Conservation (phyloP, 1,140 invertebrate species). For the Paramacrobiotus metropolitanus region DNA sequence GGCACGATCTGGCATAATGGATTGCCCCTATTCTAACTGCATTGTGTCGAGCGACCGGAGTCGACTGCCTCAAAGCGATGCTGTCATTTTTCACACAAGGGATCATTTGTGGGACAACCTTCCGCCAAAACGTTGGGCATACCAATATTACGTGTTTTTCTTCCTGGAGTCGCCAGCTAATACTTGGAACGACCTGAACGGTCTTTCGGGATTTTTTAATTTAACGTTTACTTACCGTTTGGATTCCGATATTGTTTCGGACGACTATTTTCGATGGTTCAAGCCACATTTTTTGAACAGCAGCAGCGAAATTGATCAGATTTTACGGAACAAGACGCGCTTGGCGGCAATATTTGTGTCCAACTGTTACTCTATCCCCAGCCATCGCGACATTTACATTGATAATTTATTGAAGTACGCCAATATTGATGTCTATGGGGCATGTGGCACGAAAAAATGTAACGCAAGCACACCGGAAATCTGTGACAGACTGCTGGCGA, state of each 20-base stretch:
- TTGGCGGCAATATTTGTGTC: not conserved
- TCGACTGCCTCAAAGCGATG: no score
- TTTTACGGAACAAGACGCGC: not conserved
- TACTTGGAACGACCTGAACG: not conserved
- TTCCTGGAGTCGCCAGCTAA: not conserved
- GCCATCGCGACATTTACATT: not conserved
- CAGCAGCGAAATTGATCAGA: not conserved
- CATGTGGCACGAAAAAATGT: not conserved
- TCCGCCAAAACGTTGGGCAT: not conserved
- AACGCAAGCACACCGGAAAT: not conserved
- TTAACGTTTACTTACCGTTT: not conserved
- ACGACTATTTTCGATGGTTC: not conserved
- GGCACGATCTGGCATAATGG: not conserved
- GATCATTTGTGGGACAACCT: not conserved
- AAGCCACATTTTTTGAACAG: not conserved
- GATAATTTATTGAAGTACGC: not conserved
- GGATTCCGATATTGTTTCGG: not conserved
- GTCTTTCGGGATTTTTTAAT: not conserved
- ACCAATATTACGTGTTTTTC: not conserved
- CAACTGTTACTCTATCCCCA: not conserved
- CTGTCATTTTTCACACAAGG: not conserved
- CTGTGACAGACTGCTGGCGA: not conserved
- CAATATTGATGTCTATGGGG: not conserved
- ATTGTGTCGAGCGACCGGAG: not conserved
- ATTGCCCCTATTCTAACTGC: not conserved